Evolutionary conservation across 2,888 invertebrate species (phyloP).

Genomic region (Desoria tigrina): DNA sequence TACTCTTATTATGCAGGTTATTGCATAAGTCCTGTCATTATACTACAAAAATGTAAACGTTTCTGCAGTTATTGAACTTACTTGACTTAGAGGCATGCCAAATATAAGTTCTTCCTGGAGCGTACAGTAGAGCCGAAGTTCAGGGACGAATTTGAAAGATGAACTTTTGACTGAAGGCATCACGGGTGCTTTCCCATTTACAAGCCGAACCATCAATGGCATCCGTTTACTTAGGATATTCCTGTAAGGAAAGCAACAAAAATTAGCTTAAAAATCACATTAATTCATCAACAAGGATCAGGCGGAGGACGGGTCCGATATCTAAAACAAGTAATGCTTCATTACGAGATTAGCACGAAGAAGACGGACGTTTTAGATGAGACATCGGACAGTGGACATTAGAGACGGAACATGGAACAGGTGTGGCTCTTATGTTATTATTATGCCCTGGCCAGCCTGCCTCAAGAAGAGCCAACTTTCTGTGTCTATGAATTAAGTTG

Average conservation of each 20-base stretch:
- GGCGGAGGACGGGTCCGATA: too few relatives aligned
- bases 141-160: conserved; percentile 73
- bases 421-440: too few relatives aligned
- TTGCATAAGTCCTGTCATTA: too few relatives aligned
- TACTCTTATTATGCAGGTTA: too few relatives aligned
- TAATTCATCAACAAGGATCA: neutral
- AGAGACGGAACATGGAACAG: neutral
- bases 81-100: conserved; percentile 64
- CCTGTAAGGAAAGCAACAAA: conserved; percentile 57
- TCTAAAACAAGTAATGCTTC: neutral
- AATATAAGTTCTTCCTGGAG: conserved; percentile 85
- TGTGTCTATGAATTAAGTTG: too few relatives aligned
- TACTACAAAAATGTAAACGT: neutral
- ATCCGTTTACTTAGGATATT: conserved; percentile 84
- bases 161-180: conserved; percentile 71
- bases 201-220: conserved; percentile 87
- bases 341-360: neutral
- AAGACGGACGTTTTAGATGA: neutral
- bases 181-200: conserved; percentile 84
- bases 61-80: conserved; percentile 25
- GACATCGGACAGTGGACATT: neutral
- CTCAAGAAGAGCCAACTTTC: too few relatives aligned
- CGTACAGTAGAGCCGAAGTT: conserved; percentile 77
- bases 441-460: too few relatives aligned
- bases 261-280: neutral